Base-by-base conservation (phyloP, 1,140 invertebrate species). In the Lordiphosa collinella region DNA sequence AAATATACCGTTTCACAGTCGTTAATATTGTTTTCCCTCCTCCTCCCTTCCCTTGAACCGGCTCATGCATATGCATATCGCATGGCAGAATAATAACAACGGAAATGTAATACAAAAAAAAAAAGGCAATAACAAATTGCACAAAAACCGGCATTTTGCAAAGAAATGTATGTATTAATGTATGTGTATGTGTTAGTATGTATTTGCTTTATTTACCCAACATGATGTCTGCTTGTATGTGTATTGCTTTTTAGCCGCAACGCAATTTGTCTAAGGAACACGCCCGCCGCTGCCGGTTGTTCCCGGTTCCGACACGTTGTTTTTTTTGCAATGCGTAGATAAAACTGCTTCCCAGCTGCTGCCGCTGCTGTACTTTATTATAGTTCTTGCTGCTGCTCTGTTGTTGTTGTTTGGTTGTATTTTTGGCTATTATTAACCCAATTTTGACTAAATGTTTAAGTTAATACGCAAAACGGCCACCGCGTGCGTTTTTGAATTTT, bases 221-320 rank as follows among this genome's bases (percentile, higher is more conserved):
- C 25, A 29, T 29, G 25, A 29, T 29, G 25, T 29, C 8, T 29
- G 25, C 25, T 8, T 43, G 22, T 43, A 7, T 43, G 40, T 64
- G 49, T 54, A 47, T 47, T 44, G 53, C 47, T 66, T 76, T 67
- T 82, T 82, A 82, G 69, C 80, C 78, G 73, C 67, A 82, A 82
- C 78, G 78, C 78, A 82, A 82, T 82, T 82, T 84, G 68, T 84
- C 76, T 84, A 80, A 80, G 78, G 76, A 82, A 80, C 72, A 44
- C 72, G 76, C 72, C 72, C 67, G 71, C 18, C 62, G 48, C 43
- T 66, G 49, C 61, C 66, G 54, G 53, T 54, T 43, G 29, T 64
- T 49, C 59, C 71, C 58, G 51, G 58, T 75, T 36, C 44, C 59
- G 70, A 57, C 78, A 80, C 76, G 78, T 84, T 65, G 58, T 68